Percentiles rank a stretch among this genome's conserved stretches.
Conservation (phyloP, 2,113 vertebrate genomes). For the Isichthys henryi region DNA sequence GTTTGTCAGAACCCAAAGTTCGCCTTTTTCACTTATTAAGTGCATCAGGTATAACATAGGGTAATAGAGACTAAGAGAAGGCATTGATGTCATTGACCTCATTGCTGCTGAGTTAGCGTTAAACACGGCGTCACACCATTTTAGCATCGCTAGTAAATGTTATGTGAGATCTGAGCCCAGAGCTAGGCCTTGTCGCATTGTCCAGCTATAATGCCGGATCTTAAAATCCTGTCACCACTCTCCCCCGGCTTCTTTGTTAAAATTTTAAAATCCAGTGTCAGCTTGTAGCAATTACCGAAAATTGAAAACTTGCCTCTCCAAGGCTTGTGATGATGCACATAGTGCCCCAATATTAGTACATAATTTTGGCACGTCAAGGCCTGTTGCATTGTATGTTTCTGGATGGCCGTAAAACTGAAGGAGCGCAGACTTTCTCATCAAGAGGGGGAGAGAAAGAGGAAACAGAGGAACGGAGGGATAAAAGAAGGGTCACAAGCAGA, state of each 20-base stretch:
- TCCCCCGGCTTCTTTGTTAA: conserved; percentile 25
- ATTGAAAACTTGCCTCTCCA: conserved; percentile 40
- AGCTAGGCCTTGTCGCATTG: conserved; percentile 29
- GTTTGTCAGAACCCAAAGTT: not conserved
- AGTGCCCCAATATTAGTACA: conserved; percentile 31
- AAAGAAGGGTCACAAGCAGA: not conserved
- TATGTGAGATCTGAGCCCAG: conserved; percentile 10
- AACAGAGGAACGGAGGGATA: not conserved
- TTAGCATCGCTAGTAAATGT: conserved; percentile 20
- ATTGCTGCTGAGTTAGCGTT: not conserved
- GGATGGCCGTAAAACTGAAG: conserved; percentile 16
- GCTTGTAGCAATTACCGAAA: conserved; percentile 48
- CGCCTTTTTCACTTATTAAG: not conserved
- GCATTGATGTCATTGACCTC: conserved; percentile 3
- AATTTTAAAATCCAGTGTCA: conserved; percentile 40
- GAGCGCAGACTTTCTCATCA: conserved; percentile 15
- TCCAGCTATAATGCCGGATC: conserved; percentile 37
- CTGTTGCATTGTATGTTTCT: conserved; percentile 20
- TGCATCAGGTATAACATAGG: not conserved
- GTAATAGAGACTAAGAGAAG: not conserved
- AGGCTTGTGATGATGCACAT: conserved; percentile 27
- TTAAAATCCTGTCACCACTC: conserved; percentile 41
- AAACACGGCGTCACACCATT: not conserved
- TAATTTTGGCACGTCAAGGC: conserved; percentile 17
- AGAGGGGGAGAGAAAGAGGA: not conserved